A percentile compares a stretch with the other conserved stretches of the same genome.
These are phyloP conservation scores for Triplophysa rosa DNA, from an alignment of 2,113 vertebrate genomes.

Conservation along the genomic window DNA sequence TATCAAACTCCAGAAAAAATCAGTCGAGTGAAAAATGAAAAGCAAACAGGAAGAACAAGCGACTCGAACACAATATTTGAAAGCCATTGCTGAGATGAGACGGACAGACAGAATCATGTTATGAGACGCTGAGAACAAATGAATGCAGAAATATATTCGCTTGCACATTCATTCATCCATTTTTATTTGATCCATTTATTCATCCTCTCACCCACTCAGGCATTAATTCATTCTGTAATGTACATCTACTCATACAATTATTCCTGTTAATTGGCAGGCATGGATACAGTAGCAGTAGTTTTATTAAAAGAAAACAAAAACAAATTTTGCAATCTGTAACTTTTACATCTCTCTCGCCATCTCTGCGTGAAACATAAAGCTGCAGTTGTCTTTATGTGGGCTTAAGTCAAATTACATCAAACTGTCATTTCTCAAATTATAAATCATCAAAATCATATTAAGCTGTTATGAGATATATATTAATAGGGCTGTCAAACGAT, in stretches of 20 bases:
- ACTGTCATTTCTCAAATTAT: too few relatives aligned
- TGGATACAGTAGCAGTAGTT: not conserved
- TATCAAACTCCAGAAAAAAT: slow-evolving; percentile 45
- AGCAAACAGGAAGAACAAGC: not conserved
- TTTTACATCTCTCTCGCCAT: too few relatives aligned
- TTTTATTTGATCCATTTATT: not conserved
- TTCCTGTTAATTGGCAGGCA: not conserved
- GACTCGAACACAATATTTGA: not conserved
- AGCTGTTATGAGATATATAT: too few relatives aligned
- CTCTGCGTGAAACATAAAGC: not conserved
- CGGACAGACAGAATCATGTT: slow-evolving; percentile 1
- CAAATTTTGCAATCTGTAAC: too few relatives aligned
- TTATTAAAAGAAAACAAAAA: too few relatives aligned
- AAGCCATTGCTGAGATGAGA: slow-evolving; percentile 10
- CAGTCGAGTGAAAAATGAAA: not conserved
- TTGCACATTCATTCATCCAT: not conserved
- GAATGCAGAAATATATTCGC: not conserved
- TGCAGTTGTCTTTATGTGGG: too few relatives aligned
- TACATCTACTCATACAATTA: not conserved
- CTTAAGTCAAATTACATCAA: too few relatives aligned
- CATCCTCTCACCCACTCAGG: not conserved
- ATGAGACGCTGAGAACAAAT: not conserved
- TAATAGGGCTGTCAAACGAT: too few relatives aligned
- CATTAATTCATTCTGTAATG: not conserved
- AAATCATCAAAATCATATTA: too few relatives aligned